Base-by-base conservation (phyloP, 2,113 vertebrate genomes). In the Xenopus borealis region DNA sequence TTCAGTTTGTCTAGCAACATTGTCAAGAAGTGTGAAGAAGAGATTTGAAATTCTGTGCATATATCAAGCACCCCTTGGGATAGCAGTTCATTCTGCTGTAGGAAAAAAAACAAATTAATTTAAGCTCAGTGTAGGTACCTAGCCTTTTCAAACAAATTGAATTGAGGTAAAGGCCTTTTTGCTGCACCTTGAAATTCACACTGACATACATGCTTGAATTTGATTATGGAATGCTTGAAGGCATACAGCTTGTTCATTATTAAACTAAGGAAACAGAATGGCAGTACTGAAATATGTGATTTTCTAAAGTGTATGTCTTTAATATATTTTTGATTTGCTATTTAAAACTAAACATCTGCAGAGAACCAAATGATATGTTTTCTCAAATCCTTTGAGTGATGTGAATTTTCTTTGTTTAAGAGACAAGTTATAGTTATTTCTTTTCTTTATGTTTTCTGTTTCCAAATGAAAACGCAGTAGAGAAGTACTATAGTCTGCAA, bases 141-240 rank as follows among this genome's bases (percentile, higher is more conserved):
- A 69, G 73, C 73, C 73, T 76, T 76, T 76, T 69, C 73, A 76
- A 61, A 63, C 73, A 76, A 76, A 76, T 76, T 76, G 73, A 76
- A 76, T 76, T 76, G 73, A 76, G 73, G 73, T 82, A 85, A 82
- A 81, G 53, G 80, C 82, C 66, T 73, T 70, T 71, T 89, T 84
- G 80, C 84, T 84, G 89, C 88, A 91, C 87, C 88, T 88, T 89
- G 88, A 86, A 83, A 80, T 87, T 86, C 83, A 79, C 86, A 82
- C 83, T 84, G 83, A 81, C 83, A 79, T 85, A 81, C 84, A 83
- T 81, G 78, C 81, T 80, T 72, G 81, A 76, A 87, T 88, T 85
- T 89, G 84, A 86, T 86, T 85, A 86, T 83, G 80, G 81, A 83
- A 83, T 82, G 85, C 86, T 87, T 79, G 83, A 79, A 89, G 85